Conservation (phyloP, 2,888 invertebrate genomes). For the Tenthredo amoena region DNA sequence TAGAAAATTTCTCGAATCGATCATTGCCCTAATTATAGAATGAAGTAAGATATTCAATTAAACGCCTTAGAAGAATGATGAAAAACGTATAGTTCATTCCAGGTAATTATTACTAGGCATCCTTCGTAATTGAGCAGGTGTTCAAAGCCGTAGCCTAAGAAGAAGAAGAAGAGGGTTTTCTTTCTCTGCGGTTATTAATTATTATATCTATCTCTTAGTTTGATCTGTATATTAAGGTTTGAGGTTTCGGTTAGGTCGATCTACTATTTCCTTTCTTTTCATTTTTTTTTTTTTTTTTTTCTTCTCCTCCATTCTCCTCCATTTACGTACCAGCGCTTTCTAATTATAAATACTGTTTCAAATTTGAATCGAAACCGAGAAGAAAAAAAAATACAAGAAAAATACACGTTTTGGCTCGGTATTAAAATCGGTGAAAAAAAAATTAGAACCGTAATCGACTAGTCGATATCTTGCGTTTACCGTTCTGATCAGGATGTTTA, state of each 20-base stretch:
- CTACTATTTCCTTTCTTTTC: not conserved
- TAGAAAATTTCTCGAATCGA: not conserved
- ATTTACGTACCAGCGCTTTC: not conserved
- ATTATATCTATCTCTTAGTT: not conserved
- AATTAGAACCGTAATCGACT: not conserved
- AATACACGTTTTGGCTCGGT: not conserved
- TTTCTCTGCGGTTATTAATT: slow-evolving; percentile 24
- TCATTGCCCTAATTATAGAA: too few species aligned
- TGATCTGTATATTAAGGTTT: slow-evolving; percentile 1
- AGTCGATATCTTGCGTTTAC: not conserved
- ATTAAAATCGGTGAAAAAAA: not conserved
- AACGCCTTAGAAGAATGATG: not conserved
- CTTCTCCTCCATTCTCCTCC: not conserved
- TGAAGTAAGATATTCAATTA: not conserved
- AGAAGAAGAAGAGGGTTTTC: not conserved
- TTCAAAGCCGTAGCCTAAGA: not conserved
- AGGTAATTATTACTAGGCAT: not conserved
- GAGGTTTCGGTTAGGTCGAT: not conserved
- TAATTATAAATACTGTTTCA: not conserved
- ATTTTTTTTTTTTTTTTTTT: not conserved
- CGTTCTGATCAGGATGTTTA: not conserved
- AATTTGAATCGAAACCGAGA: not conserved
- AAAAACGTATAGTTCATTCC: not conserved
- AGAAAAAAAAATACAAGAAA: not conserved
- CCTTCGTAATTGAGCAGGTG: slow-evolving; percentile 32